Percentiles rank a stretch among this genome's conserved stretches.
These are phyloP conservation scores for Cnemophilus loriae DNA, from an alignment of 2,113 vertebrate genomes.

Conservation along the genomic window DNA sequence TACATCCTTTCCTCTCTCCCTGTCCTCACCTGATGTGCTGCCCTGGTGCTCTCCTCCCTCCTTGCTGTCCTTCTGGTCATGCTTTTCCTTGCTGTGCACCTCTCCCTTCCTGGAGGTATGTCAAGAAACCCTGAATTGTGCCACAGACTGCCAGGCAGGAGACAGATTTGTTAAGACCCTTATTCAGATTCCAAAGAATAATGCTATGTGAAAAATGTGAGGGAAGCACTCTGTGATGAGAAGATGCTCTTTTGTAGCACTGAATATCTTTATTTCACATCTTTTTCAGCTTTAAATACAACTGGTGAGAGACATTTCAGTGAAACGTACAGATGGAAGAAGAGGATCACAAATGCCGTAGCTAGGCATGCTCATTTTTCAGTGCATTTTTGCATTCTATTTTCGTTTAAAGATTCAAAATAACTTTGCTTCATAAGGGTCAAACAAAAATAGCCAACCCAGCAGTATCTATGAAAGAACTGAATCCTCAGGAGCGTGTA, in stretches of 20 bases:
- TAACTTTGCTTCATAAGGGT: background rate
- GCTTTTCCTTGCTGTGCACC: background rate
- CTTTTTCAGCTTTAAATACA: background rate
- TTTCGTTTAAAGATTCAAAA: background rate
- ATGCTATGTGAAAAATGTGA: background rate
- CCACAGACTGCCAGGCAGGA: background rate
- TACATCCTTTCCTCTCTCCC: background rate
- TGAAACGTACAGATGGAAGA: background rate
- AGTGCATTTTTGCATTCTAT: background rate
- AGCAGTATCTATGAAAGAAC: accelerated
- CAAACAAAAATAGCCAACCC: background rate
- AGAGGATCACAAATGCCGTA: background rate
- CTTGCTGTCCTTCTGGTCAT: background rate
- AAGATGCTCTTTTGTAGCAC: background rate
- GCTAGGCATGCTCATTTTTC: background rate
- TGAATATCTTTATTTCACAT: background rate
- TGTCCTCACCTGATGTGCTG: background rate
- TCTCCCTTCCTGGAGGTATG: background rate
- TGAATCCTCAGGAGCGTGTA: background rate
- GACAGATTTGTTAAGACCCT: background rate
- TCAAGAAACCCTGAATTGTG: background rate
- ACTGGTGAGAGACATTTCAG: background rate
- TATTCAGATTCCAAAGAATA: background rate
- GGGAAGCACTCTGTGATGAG: background rate
- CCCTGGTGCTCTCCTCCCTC: background rate